Percentiles rank a stretch among this genome's conserved stretches.
phyloP scores from a whole-genome alignment of 2,888 invertebrate genomes.

The Vesta saturnalis region DNA sequence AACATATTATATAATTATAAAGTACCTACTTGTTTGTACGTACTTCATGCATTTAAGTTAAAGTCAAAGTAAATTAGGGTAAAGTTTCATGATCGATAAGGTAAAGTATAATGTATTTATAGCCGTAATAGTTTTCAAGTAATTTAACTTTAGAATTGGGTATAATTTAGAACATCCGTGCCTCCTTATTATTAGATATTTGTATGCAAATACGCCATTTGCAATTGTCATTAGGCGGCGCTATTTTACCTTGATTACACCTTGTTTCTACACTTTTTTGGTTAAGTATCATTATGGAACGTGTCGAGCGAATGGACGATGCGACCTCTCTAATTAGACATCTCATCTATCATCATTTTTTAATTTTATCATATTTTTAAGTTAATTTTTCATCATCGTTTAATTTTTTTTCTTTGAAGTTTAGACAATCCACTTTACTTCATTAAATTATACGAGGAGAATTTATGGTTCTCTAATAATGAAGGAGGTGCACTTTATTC shows the following conservation, averaged over 20 bases:
- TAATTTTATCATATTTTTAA: not conserved
- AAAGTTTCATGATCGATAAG: slow-evolving; percentile 24
- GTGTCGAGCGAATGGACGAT: not conserved
- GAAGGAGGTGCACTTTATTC: too few species aligned
- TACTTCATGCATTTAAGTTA: slow-evolving; percentile 17
- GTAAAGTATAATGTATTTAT: slow-evolving; percentile 30
- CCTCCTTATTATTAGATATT: slow-evolving; percentile 52
- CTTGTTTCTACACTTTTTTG: slow-evolving; percentile 17
- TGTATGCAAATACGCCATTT: slow-evolving; percentile 53
- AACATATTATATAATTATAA: slow-evolving; percentile 28
- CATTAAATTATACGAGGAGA: too few species aligned
- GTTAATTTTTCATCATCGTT: not conserved
- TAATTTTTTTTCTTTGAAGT: not conserved
- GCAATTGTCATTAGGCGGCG: slow-evolving; percentile 51
- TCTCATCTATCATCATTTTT: not conserved
- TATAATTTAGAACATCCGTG: slow-evolving; percentile 50
- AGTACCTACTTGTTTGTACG: slow-evolving; percentile 16
- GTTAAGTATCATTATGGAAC: not conserved
- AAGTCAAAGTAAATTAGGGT: slow-evolving; percentile 23
- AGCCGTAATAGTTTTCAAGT: slow-evolving; percentile 49
- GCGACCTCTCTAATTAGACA: not conserved
- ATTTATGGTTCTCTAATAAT: too few species aligned
- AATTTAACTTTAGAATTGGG: slow-evolving; percentile 52
- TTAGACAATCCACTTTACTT: not conserved
- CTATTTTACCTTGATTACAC: slow-evolving; percentile 26